Evolutionary conservation across 2,113 vertebrate genomes (phyloP), one percentile per base, ranked within the genome.

Genomic region (Steatornis caripensis): DNA sequence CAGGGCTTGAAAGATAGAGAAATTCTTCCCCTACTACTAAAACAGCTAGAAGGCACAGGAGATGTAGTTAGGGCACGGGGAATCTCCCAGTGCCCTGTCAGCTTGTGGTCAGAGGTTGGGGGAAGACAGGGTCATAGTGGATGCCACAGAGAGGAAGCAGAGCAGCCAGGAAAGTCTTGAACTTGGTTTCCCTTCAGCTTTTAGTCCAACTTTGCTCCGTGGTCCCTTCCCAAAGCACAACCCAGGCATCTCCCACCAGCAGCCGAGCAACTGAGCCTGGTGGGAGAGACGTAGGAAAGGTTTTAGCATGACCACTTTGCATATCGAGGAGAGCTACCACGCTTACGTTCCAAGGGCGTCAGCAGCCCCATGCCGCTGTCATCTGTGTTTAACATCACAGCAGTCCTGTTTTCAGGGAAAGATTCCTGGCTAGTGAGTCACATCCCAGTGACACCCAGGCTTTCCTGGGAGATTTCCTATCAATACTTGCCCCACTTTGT

Each of bases 341-440:
- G 2, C 76, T 94, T 53, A 36, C 34, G 17, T 7, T 54, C 12
- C 51, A 17, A 45, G 46, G 55, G 41, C 4, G 1, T 22, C 72
- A 78, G 77, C 7, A 2, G 77, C 36, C 30, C 61, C 15, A 1
- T 1, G 21, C 64, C 54, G 49, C 30, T 2, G 2, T 72, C 3
- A 2, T 55, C 78, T 58, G 58, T 32, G 32, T 86, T 88, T 66
- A 74, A 62, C 27, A 81, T 46, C 72, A 22, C 39, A 2, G 3
- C 46, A 69, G 83, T 16, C 36, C 36, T 10, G 32, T 87, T 87
- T 32, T 81, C 66, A 89, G 23, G 34, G 39, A 54, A 76, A 65
- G 83, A 84, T 90, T 93, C 65, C 87, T 69, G 79, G 5, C 43
- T 37, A 10, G 11, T 71, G 61, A 97, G 48, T 92, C 84, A 87